Evolutionary conservation across 2,888 invertebrate species (phyloP).

Genomic region (Mesorhabditis spiculigera): DNA sequence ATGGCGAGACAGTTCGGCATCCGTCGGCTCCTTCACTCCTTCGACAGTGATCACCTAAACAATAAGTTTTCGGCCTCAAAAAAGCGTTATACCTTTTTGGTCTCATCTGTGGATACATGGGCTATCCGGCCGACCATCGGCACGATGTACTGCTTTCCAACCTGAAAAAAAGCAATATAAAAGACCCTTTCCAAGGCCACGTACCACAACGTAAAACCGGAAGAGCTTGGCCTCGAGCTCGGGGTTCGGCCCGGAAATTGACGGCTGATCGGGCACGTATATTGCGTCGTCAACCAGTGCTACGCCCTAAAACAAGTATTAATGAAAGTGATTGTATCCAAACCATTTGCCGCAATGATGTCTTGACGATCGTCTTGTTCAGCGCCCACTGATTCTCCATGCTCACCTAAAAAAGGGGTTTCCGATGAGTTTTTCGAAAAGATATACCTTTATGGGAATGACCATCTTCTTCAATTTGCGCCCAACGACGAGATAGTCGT

Average conservation of each 20-base stretch:
- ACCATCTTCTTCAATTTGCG: conserved; percentile 40
- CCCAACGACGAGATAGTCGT: conserved; percentile 39
- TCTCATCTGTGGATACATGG: conserved; percentile 52
- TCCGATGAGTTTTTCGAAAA: background rate
- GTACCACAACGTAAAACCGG: conserved; percentile 48
- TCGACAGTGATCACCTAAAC: conserved; percentile 34
- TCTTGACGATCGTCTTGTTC: conserved; percentile 34
- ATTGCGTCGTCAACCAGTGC: conserved; percentile 74
- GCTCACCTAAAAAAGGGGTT: conserved; percentile 27
- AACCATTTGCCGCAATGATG: conserved; percentile 42
- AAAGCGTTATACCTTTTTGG: conserved; percentile 33
- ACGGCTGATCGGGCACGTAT: conserved; percentile 69
- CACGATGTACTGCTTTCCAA: conserved; percentile 44
- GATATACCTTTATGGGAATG: conserved; percentile 35
- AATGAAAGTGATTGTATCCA: background rate
- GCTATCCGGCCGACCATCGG: conserved; percentile 54
- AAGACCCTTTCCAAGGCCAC: background rate
- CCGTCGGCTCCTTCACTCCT: conserved; percentile 25
- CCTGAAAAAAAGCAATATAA: conserved; percentile 7
- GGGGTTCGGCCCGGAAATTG: conserved; percentile 78
- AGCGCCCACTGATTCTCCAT: conserved; percentile 52
- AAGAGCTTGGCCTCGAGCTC: conserved; percentile 71
- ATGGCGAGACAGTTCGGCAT: conserved; percentile 38
- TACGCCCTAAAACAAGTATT: conserved; percentile 61
- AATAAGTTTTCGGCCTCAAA: conserved; percentile 5